A percentile compares a stretch with the other conserved stretches of the same genome.
These are phyloP conservation scores for Panonychus citri DNA, from an alignment of 1,140 invertebrate genomes.

Conservation along the genomic window DNA sequence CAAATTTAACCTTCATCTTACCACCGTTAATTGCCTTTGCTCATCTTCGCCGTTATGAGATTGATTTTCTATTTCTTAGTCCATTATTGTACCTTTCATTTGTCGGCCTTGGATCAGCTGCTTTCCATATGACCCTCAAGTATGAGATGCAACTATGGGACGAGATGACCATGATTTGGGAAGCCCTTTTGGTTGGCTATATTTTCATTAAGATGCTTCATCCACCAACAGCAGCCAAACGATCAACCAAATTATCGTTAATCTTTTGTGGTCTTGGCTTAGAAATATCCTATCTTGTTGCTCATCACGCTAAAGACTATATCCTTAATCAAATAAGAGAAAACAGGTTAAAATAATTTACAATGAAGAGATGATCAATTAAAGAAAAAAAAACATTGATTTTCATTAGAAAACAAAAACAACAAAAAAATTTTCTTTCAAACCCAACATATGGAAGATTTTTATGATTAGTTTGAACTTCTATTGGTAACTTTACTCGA, in stretches of 20 bases:
- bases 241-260: not conserved
- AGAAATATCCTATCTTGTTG: conserved; percentile 8
- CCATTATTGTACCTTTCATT: conserved; percentile 14
- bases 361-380: too few relatives aligned
- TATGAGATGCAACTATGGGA: conserved; percentile 28
- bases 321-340: too few relatives aligned
- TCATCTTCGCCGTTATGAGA: conserved; percentile 16
- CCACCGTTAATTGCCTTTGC: conserved; percentile 22
- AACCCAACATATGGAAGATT: too few relatives aligned
- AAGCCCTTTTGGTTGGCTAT: conserved; percentile 19
- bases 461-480: too few relatives aligned
- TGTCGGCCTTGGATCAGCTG: conserved; percentile 26
- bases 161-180: conserved; percentile 26
- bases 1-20: conserved; percentile 26
- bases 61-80: conserved; percentile 15
- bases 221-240: not conserved
- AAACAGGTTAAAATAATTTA: too few relatives aligned
- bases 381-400: too few relatives aligned
- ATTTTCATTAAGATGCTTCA: conserved; percentile 11
- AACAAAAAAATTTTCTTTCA: too few relatives aligned
- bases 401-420: too few relatives aligned
- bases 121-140: conserved; percentile 28
- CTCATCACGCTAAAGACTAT: too few relatives aligned
- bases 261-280: conserved; percentile 11
- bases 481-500: too few relatives aligned